A percentile compares a stretch with the other conserved stretches of the same genome.
Evolutionary conservation across 2,113 vertebrate species (phyloP).

Genomic region (Ploceus nigricollis): DNA sequence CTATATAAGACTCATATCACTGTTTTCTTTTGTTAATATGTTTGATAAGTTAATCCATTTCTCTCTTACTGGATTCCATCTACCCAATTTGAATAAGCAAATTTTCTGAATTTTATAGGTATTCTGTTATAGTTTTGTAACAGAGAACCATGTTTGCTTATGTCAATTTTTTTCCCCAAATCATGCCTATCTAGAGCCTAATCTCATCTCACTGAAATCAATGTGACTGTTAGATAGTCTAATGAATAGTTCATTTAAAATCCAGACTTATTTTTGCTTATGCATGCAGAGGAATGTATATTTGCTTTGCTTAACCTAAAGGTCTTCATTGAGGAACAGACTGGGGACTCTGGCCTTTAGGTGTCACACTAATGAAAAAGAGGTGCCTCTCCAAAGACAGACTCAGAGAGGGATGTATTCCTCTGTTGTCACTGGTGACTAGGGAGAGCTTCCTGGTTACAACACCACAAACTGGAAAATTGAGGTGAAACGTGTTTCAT

Average conservation of each 20-base stretch:
- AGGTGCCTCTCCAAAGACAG: background rate
- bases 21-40: background rate
- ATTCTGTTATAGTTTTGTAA: background rate
- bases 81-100: background rate
- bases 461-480: background rate
- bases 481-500: background rate
- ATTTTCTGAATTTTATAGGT: background rate
- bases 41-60: background rate
- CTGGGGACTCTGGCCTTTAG: fast-evolving
- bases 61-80: background rate
- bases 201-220: background rate
- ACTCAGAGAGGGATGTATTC: background rate
- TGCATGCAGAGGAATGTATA: background rate
- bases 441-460: background rate
- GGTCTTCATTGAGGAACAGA: background rate
- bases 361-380: background rate
- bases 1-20: background rate
- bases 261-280: background rate
- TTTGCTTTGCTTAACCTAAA: background rate
- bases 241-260: background rate
- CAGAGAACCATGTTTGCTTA: background rate
- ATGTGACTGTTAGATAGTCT: background rate
- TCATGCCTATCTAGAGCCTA: background rate
- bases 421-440: background rate
- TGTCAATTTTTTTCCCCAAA: background rate